Conservation (phyloP, 2,113 vertebrate species). For the Falcunculus frontatus region DNA sequence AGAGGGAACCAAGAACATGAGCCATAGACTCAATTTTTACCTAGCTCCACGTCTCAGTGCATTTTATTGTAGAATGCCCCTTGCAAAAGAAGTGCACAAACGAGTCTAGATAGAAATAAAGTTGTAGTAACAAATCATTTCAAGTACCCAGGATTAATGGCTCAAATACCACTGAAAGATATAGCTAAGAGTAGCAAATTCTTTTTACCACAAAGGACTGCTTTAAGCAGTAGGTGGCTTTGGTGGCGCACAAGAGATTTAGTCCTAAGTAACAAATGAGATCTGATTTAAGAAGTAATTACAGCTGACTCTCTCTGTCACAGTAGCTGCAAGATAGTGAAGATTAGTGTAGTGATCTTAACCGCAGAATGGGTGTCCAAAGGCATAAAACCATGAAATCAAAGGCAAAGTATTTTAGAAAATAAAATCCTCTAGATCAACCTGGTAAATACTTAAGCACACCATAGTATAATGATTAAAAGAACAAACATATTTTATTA, state of each 20-base stretch:
- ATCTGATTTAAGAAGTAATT: constrained; percentile 48
- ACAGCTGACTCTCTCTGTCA: constrained; percentile 6
- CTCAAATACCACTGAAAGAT: not conserved
- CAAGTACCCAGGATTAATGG: not conserved
- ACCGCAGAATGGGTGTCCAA: not conserved
- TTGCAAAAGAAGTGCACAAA: not conserved
- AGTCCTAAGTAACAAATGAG: constrained; percentile 17
- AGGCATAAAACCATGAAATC: not conserved
- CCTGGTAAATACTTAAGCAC: not conserved
- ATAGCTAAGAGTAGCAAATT: not conserved
- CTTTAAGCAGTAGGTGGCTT: constrained; percentile 19
- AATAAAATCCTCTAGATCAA: not conserved
- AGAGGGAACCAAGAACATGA: not conserved
- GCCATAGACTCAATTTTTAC: not conserved
- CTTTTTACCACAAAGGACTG: not conserved
- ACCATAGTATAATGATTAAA: not conserved
- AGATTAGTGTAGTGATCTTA: constrained; percentile 12
- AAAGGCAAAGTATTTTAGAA: not conserved
- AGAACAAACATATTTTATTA: not conserved
- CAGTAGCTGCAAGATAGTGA: not conserved
- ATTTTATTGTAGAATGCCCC: not conserved
- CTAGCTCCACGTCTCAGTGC: not conserved
- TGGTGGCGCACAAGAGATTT: not conserved
- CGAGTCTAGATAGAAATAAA: not conserved
- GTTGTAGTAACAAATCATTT: not conserved